phyloP scores from a whole-genome alignment of 2,888 invertebrate genomes.

The Volucella zonaria region DNA sequence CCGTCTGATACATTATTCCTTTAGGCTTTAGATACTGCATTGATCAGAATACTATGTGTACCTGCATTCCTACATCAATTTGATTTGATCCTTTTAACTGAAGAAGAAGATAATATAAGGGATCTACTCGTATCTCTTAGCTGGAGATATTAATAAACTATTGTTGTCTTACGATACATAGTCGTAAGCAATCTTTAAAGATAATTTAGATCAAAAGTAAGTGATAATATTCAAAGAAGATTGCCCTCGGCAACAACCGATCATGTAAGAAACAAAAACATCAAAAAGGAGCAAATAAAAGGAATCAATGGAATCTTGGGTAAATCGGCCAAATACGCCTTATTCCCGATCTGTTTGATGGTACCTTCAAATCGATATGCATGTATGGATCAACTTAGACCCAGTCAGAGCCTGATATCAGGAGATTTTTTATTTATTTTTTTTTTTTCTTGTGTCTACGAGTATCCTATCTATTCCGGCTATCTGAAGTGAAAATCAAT shows the following conservation, averaged over 20 bases:
- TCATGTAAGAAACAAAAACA: slow-evolving; percentile 26
- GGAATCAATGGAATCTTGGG: slow-evolving; percentile 46
- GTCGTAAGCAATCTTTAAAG: slow-evolving; percentile 33
- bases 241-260: slow-evolving; percentile 38
- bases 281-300: not conserved
- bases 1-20: no score
- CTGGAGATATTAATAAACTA: no score
- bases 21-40: no score
- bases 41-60: no score
- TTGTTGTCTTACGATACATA: no score
- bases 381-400: slow-evolving; percentile 39
- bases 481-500: slow-evolving; percentile 62
- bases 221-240: slow-evolving; percentile 57
- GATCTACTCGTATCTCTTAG: no score
- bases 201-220: slow-evolving; percentile 66
- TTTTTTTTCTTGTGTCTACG: not conserved
- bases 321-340: slow-evolving; percentile 52
- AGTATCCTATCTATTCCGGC: not conserved
- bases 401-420: not conserved
- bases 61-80: no score
- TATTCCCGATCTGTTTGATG: slow-evolving; percentile 37
- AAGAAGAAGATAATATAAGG: no score
- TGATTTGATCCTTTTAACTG: no score
- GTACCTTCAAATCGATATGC: slow-evolving; percentile 4
- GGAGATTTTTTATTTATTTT: slow-evolving; percentile 3